Evolutionary conservation across 2,113 vertebrate species (phyloP), one percentile per base, ranked within the genome.

Genomic region (Cryptomyrus ogoouensis): DNA sequence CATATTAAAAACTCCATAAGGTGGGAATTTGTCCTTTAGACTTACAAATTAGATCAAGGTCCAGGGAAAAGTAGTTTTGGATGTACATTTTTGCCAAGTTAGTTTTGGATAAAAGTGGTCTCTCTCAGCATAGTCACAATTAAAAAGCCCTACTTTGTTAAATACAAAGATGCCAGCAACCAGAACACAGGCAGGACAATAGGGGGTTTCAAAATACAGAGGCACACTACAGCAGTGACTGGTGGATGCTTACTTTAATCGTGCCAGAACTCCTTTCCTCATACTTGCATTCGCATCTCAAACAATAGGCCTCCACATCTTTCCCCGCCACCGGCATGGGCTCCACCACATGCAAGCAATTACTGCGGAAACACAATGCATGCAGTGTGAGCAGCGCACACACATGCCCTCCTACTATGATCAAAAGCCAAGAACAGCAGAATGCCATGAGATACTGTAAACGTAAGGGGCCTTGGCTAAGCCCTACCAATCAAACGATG

Each of bases 201-300:
- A 80, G 35, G 21, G 35, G 15, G 35, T 80, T 80, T 42, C 35
- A 80, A 35, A 80, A n/a, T 42, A 39, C 74, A 80, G 35, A 42
- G 74, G 62, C 62, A 70, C 62, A 70, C 62, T 31, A 27, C 62
- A 70, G 62, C n/a, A 70, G n/a, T 31, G 10, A 70, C 1, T 0
- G 39, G 74, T 17, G 15, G 74, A 80, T 80, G 83, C 90, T 92
- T 94, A 98, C 99, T 96, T 98, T 98, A 92, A 99, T 99, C 0
- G 98, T 99, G 91, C 97, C 96, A 6, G 99, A 99, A 93, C 99
- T 99, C 93, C 99, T 97, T 93, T 99, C 98, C 92, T 99, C 98
- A 83, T 99, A 99, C 95, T 99, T 99, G 95, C 99, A 99, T 90
- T 99, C 99, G 91, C 99, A 99, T 21, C 98, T 98, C 91, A 99